phyloP scores from a whole-genome alignment of 2,888 invertebrate species.

The Hirtodrosophila duncani region DNA sequence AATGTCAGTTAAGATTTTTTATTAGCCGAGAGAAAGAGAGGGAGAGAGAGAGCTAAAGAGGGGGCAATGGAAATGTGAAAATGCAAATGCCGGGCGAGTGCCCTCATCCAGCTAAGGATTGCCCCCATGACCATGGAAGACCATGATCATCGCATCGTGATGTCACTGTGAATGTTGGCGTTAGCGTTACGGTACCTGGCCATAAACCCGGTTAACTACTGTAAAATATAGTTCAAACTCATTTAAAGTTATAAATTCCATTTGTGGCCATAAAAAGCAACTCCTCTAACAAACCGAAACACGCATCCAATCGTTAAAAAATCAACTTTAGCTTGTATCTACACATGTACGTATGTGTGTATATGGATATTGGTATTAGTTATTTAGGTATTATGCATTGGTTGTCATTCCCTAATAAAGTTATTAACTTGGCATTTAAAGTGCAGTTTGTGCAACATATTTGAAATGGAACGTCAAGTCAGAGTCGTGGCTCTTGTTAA shows the following conservation, averaged over 20 bases:
- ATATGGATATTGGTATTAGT: too few species aligned
- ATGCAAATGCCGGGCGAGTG: background rate
- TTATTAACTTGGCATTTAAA: constrained; percentile 64
- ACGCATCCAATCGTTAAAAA: constrained; percentile 41
- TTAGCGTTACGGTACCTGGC: constrained; percentile 64
- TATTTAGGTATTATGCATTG: too few species aligned
- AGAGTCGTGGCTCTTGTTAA: constrained; percentile 54
- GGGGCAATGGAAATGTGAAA: background rate
- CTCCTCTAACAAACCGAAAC: constrained; percentile 50
- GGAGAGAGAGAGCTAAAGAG: constrained; percentile 1
- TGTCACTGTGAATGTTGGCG: constrained; percentile 15
- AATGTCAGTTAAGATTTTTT: constrained; percentile 77
- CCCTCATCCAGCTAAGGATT: too few species aligned
- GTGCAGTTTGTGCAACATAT: constrained; percentile 49
- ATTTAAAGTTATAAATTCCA: constrained; percentile 64
- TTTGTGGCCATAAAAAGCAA: constrained; percentile 45
- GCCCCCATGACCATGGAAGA: constrained; percentile 32
- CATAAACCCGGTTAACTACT: constrained; percentile 62
- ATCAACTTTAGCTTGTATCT: too few species aligned
- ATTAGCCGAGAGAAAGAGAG: constrained; percentile 52
- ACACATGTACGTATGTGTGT: too few species aligned
- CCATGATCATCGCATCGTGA: constrained; percentile 34
- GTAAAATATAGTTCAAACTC: constrained; percentile 70
- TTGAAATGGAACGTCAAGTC: too few species aligned
- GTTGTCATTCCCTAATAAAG: constrained; percentile 54